Evolutionary conservation across 2,797 vertebrate species (phyloP).

Genomic region (Dicrostonyx torquatus): DNA sequence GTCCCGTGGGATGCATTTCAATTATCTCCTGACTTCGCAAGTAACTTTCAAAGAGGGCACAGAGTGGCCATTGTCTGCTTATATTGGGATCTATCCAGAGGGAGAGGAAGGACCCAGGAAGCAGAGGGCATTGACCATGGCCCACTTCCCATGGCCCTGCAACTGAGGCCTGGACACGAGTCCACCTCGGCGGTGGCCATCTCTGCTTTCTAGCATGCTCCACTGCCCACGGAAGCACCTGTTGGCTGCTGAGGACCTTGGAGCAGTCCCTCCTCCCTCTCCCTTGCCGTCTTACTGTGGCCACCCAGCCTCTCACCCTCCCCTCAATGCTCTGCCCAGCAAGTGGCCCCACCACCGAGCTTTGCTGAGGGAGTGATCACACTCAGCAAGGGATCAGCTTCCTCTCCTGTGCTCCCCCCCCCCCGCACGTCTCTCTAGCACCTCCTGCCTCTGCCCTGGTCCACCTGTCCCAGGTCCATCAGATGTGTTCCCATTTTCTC

Average conservation of each 20-base stretch:
- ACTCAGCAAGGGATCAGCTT: background rate
- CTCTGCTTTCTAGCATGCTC: background rate
- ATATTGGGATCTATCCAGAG: background rate
- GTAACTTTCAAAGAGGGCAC: background rate
- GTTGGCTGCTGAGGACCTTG: background rate
- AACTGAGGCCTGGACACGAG: no score
- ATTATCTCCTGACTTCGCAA: background rate
- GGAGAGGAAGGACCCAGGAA: background rate
- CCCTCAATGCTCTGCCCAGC: background rate
- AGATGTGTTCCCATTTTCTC: background rate
- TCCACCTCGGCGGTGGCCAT: no score
- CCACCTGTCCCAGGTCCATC: background rate
- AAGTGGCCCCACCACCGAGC: background rate
- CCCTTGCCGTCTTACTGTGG: no score
- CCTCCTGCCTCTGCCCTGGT: background rate
- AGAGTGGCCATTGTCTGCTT: background rate
- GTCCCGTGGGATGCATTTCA: background rate
- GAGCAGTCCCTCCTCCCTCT: background rate
- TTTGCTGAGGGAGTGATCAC: background rate
- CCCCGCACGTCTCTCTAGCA: no score
- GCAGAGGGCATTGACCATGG: background rate
- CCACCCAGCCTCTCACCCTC: background rate
- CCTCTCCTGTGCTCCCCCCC: background rate
- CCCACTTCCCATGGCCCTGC: background rate
- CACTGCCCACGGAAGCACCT: background rate